These are phyloP conservation scores for Drosophila bipectinata DNA, from an alignment of 1,140 invertebrate species.

Conservation along the genomic window DNA sequence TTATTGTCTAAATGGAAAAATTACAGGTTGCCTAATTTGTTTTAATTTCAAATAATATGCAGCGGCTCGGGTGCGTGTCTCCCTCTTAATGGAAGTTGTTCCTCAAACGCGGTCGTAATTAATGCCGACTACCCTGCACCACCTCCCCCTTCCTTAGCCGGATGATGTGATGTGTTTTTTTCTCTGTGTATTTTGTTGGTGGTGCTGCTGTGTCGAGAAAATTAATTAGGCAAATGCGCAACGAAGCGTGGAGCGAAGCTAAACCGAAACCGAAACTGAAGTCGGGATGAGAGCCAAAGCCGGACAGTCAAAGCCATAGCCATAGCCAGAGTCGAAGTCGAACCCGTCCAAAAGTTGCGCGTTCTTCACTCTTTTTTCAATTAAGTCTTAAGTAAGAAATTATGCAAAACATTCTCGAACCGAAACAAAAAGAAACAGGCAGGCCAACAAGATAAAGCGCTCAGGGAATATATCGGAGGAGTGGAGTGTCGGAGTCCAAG, in stretches of 20 bases:
- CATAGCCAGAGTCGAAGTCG: too few relatives aligned
- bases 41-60: constrained; percentile 82
- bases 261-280: constrained; percentile 56
- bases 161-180: constrained; percentile 16
- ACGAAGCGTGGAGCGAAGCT: constrained; percentile 69
- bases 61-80: constrained; percentile 46
- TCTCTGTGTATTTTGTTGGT: constrained; percentile 29
- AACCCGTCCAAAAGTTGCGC: constrained; percentile 43
- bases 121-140: constrained; percentile 54
- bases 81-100: constrained; percentile 76
- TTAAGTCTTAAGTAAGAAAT: constrained; percentile 83
- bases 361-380: constrained; percentile 70
- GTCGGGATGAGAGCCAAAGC: constrained; percentile 23
- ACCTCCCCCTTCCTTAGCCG: background rate
- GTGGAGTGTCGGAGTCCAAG: constrained; percentile 9
- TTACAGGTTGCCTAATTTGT: constrained; percentile 83
- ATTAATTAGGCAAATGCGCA: constrained; percentile 82
- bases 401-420: constrained; percentile 74
- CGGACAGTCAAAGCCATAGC: constrained; percentile 6
- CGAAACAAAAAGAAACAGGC: constrained; percentile 21
- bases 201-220: constrained; percentile 69
- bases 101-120: constrained; percentile 79
- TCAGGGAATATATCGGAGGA: constrained; percentile 40
- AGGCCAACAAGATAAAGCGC: constrained; percentile 30
- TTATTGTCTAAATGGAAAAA: constrained; percentile 79